Percentiles rank a stretch among this genome's conserved stretches.
Conservation (phyloP, 2,797 vertebrate species). For the Pachyuromys duprasi region DNA sequence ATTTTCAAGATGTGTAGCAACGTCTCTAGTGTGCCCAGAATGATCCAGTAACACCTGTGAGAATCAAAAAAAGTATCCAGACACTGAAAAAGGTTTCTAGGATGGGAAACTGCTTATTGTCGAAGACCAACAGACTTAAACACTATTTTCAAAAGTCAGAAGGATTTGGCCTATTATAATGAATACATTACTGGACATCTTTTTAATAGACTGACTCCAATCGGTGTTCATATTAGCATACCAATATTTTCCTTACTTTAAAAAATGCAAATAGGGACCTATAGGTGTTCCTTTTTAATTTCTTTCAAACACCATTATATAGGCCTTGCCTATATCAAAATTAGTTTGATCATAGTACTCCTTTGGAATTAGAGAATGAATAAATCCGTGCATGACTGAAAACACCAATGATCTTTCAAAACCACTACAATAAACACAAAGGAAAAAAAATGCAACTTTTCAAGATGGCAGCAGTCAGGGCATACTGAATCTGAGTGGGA, state of each 20-base stretch:
- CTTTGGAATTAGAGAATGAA: neutral
- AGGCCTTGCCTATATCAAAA: neutral
- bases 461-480: too few relatives aligned
- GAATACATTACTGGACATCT: neutral
- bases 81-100: neutral
- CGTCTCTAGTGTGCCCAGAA: rapidly evolving
- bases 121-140: neutral
- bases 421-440: neutral
- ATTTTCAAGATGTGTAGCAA: neutral
- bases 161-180: neutral
- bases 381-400: neutral
- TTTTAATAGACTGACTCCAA: neutral
- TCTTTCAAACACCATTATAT: neutral
- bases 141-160: neutral
- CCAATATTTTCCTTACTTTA: neutral
- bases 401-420: neutral
- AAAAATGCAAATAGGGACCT: neutral
- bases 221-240: neutral
- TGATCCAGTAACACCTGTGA: neutral
- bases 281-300: rapidly evolving
- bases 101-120: neutral
- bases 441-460: neutral
- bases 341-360: neutral
- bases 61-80: neutral
- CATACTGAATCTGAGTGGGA: too few relatives aligned